Conservation (phyloP, 2,888 invertebrate genomes). For the Mythimna lalbum region DNA sequence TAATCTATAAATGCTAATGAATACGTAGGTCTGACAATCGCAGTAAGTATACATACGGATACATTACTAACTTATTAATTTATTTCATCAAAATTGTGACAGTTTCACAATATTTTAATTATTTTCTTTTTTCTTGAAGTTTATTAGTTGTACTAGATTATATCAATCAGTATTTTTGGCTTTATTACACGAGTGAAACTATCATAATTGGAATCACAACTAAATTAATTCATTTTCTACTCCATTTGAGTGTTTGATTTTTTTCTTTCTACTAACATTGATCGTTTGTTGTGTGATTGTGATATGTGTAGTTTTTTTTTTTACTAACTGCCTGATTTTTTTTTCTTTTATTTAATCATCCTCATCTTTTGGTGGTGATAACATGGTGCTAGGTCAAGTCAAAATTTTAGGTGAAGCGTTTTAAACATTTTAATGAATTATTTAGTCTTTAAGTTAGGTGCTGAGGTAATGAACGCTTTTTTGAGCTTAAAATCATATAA, state of each 20-base stretch:
- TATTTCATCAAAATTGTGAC: slow-evolving; percentile 65
- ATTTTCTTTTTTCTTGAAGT: slow-evolving; percentile 31
- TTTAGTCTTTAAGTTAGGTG: slow-evolving; percentile 72
- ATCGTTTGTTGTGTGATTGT: slow-evolving; percentile 78
- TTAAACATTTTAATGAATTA: slow-evolving; percentile 49
- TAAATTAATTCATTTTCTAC: slow-evolving; percentile 58
- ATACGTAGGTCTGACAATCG: slow-evolving; percentile 80
- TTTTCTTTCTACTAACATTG: slow-evolving; percentile 79
- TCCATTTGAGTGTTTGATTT: slow-evolving; percentile 70
- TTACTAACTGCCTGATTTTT: slow-evolving; percentile 84
- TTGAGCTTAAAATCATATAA: slow-evolving; percentile 72
- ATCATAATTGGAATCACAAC: slow-evolving; percentile 65
- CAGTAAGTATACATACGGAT: slow-evolving; percentile 70
- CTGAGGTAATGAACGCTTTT: slow-evolving; percentile 79
- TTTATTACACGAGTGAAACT: slow-evolving; percentile 66
- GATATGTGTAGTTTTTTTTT: slow-evolving; percentile 75
- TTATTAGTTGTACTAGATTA: too few species aligned
- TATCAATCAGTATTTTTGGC: slow-evolving; percentile 40
- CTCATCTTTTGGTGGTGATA: slow-evolving; percentile 81
- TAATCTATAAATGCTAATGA: slow-evolving; percentile 61
- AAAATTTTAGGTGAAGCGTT: slow-evolving; percentile 62
- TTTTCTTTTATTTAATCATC: slow-evolving; percentile 70
- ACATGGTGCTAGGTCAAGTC: slow-evolving; percentile 83
- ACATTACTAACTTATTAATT: slow-evolving; percentile 72
- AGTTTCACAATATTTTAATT: slow-evolving; percentile 66